These are phyloP conservation scores for Cybosia mesomella DNA, from an alignment of 2,888 invertebrate genomes.

Conservation along the genomic window DNA sequence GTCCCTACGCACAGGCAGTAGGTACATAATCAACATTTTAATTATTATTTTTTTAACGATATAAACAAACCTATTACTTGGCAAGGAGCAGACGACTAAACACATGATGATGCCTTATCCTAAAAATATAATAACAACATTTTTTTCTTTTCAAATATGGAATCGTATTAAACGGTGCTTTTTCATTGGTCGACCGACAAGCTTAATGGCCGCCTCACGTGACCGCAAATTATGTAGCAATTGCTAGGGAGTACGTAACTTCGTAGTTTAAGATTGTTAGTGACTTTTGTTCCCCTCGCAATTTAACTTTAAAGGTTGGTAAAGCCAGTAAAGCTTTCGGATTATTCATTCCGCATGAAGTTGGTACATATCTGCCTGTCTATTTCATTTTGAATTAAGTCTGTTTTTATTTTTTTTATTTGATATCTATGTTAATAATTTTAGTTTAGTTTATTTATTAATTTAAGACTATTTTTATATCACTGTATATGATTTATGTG, in stretches of 20 bases:
- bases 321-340: constrained; percentile 29
- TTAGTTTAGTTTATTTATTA: no score
- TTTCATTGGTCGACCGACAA: constrained; percentile 74
- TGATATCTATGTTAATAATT: neutral
- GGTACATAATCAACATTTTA: neutral
- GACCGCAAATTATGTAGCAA: constrained; percentile 83
- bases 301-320: constrained; percentile 50
- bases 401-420: constrained; percentile 7
- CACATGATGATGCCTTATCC: constrained; percentile 11
- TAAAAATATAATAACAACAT: constrained; percentile 20
- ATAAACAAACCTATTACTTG: neutral
- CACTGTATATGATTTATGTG: no score
- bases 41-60: no score
- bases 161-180: constrained; percentile 77
- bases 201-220: constrained; percentile 83
- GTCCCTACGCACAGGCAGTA: no score
- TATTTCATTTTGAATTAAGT: constrained; percentile 19
- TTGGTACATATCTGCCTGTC: constrained; percentile 15
- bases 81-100: constrained; percentile 10
- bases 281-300: constrained; percentile 49
- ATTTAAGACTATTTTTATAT: no score
- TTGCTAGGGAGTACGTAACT: constrained; percentile 70
- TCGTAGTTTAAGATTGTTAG: constrained; percentile 63
- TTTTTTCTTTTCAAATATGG: constrained; percentile 75
- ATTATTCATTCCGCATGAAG: constrained; percentile 49